A percentile compares a stretch with the other conserved stretches of the same genome.
phyloP scores from a whole-genome alignment of 1,140 invertebrate species.

The Platorchestia sp. region DNA sequence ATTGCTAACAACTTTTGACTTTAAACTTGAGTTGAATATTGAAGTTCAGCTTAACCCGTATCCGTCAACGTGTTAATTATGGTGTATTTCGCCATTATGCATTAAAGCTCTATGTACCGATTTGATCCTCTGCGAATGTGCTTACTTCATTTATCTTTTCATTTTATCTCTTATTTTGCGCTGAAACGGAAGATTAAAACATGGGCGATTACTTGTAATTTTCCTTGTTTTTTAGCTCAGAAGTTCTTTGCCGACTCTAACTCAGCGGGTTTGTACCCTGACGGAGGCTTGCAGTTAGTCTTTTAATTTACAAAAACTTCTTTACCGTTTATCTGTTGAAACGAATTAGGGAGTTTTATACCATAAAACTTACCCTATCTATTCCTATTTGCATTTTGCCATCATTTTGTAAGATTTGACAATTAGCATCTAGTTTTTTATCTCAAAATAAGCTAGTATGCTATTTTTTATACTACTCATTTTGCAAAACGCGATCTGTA shows the following conservation, averaged over 20 bases:
- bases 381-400: background rate
- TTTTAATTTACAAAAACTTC: background rate
- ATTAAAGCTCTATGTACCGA: no score
- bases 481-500: background rate
- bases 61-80: no score
- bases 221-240: background rate
- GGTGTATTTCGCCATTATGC: no score
- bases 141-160: background rate
- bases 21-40: no score
- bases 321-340: background rate
- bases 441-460: background rate
- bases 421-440: background rate
- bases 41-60: no score
- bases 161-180: background rate
- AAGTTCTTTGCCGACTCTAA: background rate
- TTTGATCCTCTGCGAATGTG: no score
- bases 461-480: background rate
- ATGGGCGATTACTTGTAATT: background rate
- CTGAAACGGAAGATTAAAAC: background rate
- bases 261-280: background rate
- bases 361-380: background rate
- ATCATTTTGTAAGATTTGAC: background rate
- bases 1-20: no score
- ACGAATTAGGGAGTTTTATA: background rate
- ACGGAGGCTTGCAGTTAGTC: background rate